These are phyloP conservation scores for Ethmia dodecea DNA, from an alignment of 2,888 invertebrate genomes.

Conservation along the genomic window DNA sequence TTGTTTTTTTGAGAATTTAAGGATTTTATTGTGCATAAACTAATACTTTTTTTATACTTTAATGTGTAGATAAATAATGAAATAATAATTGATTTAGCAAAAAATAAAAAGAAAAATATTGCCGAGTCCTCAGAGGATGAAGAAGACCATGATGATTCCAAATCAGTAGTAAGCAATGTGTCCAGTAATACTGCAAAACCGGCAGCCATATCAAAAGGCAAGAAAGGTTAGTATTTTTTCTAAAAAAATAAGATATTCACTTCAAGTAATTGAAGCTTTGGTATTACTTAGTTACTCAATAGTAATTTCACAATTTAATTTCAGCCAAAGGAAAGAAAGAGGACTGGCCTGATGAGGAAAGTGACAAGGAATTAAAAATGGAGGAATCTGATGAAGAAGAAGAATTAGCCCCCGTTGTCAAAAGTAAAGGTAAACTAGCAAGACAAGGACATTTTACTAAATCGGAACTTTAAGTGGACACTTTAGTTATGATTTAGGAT, in stretches of 20 bases:
- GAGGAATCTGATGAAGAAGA: conserved; percentile 45
- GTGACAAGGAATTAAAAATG: conserved; percentile 60
- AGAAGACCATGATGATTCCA: conserved; percentile 53
- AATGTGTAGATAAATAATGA: conserved; percentile 6
- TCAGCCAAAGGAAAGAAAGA: conserved; percentile 49
- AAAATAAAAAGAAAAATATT: conserved; percentile 62
- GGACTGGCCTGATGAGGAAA: conserved; percentile 54
- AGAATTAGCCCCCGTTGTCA: conserved; percentile 50
- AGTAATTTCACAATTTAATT: too few relatives aligned
- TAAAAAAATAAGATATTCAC: too few relatives aligned
- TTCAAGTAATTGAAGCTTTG: too few relatives aligned
- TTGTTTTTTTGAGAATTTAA: too few relatives aligned
- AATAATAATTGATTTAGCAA: conserved; percentile 40
- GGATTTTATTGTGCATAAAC: too few relatives aligned
- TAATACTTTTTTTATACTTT: too few relatives aligned
- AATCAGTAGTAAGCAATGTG: conserved; percentile 55
- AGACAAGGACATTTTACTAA: too few relatives aligned
- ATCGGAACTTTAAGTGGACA: too few relatives aligned
- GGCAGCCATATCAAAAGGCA: conserved; percentile 42
- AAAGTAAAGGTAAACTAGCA: conserved; percentile 63
- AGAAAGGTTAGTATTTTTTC: too few relatives aligned
- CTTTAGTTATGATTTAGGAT: too few relatives aligned
- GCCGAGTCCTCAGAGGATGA: conserved; percentile 73
- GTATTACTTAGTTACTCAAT: too few relatives aligned
- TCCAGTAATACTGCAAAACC: conserved; percentile 46